Base-by-base conservation (phyloP, 2,797 vertebrate species). In the Agapornis canus region DNA sequence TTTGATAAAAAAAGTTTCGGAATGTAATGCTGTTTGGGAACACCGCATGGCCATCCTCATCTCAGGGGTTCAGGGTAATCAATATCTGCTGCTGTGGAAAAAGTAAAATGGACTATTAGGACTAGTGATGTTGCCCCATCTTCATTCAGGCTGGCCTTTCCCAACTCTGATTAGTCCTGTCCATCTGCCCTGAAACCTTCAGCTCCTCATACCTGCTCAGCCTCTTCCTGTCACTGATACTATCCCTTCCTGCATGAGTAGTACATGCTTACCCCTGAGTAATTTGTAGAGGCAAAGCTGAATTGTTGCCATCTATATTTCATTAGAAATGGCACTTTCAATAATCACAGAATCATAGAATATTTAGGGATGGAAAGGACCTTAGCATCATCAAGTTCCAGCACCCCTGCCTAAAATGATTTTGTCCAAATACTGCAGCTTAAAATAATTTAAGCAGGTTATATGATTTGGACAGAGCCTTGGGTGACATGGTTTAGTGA, bases 81-180 rank as follows among this genome's bases (percentile, higher is more conserved):
- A 57, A 14, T 3, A 8, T 49, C 47, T 39, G 26, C 29, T 14
- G 8, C 20, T 0, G 1, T 4, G 3, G 26, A 70, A 56, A 86
- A 37, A 35, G 23, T 2, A 69, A 86, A 91, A 82, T 14, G 0
- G 57, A 21, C 6, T 61, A 2, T 2, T 35, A 6, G 39, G 9
- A 52, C 7, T 11, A 69, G 7, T 0, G 5, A 31, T 27, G 25
- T 10, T 77, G 23, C 2, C 29, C 26, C 6, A 27, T 32, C 31
- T 43, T 56, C 1, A 1, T 47, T 22, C 5, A 32, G 27, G 11
- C 7, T 75, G 43, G 7, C 31, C 4, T 1, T n/a, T 85, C 10
- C 9, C 14, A 51, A 2, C 2, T 0, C 0, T 3, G 2, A 29
- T 49, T 63, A 21, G 5, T 60, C 31, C 21, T 39, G 5, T 40